Evolutionary conservation across 2,888 invertebrate species (phyloP).

Genomic region (Polyommatus iphigenia): DNA sequence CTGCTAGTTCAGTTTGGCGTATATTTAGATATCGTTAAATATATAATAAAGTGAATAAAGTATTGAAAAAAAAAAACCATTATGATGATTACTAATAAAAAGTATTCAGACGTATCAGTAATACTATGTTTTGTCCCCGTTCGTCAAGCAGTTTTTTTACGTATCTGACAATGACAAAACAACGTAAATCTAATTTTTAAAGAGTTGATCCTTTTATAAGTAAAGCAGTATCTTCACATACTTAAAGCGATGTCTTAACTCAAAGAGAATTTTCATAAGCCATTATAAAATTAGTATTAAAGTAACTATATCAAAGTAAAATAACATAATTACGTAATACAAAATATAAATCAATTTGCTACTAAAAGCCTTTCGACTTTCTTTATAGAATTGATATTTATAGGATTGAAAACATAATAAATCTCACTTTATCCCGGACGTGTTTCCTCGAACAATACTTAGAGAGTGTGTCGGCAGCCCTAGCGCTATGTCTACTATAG

Average conservation of each 20-base stretch:
- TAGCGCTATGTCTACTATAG: slow-evolving; percentile 69
- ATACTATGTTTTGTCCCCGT: no score
- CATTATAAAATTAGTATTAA: not conserved
- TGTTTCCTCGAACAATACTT: slow-evolving; percentile 66
- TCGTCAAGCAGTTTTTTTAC: not conserved
- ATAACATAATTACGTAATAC: not conserved
- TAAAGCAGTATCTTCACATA: not conserved
- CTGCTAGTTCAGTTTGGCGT: no score
- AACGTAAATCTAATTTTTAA: no score
- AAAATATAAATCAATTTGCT: slow-evolving; percentile 16
- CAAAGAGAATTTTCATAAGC: not conserved
- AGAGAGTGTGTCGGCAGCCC: slow-evolving; percentile 61
- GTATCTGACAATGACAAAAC: not conserved
- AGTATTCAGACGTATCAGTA: no score
- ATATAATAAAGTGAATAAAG: no score
- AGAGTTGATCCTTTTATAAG: no score
- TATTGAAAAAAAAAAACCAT: no score
- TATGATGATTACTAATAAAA: no score
- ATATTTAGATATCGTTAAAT: no score
- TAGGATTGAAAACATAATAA: slow-evolving; percentile 33
- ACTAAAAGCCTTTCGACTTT: slow-evolving; percentile 11
- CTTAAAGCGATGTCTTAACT: not conserved
- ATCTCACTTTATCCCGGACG: slow-evolving; percentile 63
- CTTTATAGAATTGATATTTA: slow-evolving; percentile 6
- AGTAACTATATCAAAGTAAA: not conserved